phyloP scores from a whole-genome alignment of 2,113 vertebrate genomes.

The Illadopsis cleaveri region DNA sequence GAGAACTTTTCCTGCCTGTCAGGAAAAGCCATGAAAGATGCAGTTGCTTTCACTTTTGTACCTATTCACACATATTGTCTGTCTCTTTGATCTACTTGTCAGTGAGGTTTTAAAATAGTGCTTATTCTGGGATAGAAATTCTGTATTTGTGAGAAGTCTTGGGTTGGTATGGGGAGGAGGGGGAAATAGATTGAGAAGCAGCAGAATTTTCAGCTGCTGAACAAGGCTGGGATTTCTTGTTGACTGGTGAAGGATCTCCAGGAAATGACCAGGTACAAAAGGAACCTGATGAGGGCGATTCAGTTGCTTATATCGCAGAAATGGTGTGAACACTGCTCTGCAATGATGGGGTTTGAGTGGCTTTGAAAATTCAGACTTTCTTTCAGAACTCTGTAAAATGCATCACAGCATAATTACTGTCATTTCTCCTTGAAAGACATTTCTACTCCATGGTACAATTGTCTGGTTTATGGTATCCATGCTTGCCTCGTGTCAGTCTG shows the following conservation, averaged over 20 bases:
- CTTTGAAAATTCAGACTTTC: not conserved
- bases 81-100: not conserved
- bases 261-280: not conserved
- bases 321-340: not conserved
- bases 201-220: not conserved
- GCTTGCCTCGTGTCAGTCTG: not conserved
- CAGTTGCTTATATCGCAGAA: not conserved
- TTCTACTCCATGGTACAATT: not conserved
- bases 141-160: not conserved
- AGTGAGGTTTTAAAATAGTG: not conserved
- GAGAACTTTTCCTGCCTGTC: not conserved
- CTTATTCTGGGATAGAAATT: not conserved
- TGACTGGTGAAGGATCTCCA: not conserved
- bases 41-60: not conserved
- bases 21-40: not conserved
- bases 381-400: not conserved
- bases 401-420: not conserved
- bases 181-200: not conserved
- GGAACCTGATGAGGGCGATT: not conserved
- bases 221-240: not conserved
- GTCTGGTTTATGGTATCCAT: not conserved
- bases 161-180: fast-evolving
- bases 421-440: not conserved
- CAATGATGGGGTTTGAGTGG: not conserved
- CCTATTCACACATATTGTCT: not conserved